Evolutionary conservation across 2,797 vertebrate species (phyloP), one percentile per base, ranked within the genome.

Genomic region (Gila robusta): DNA sequence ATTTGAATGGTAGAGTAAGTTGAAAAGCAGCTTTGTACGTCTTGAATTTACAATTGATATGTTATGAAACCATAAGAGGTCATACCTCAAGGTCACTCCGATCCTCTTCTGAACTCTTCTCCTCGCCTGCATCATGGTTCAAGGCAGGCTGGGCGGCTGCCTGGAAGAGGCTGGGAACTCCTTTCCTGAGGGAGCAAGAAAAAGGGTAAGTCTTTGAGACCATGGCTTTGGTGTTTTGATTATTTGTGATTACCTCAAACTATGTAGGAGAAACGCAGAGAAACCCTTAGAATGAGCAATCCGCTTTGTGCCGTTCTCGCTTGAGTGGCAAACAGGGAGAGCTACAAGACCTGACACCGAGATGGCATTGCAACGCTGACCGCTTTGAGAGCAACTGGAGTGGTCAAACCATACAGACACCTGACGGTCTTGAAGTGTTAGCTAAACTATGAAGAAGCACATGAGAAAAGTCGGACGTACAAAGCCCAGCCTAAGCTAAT

Each of bases 401-500:
- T 92, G 92, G 93, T 93, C 91, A 93, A 92, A 92, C 80, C 79
- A 89, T 72, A 88, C 90, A 90, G 62, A 93, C 95, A 96, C 96
- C 95, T 95, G 91, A 95, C 92, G 91, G 91, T 94, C 94, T 93
- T 88, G 93, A 95, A 92, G 92, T 92, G 92, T 91, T 47, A 89
- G 41, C 93, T 90, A 93, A 92, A 94, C 93, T 93, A 94, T 95
- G 93, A 90, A 87, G 86, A 81, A 1, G 87, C 87, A 90, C 90
- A 93, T 94, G 94, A 95, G 91, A 95, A 94, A 96, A 93, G 93
- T 89, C 28, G 88, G 12, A 59, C 21, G 19, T 86, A 93, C 93
- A 94, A 94, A 94, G 94, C 89, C 88, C 92, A 91, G 92, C 91
- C 90, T 90, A 90, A 93, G 93, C 95, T 98, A 98, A 99, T 97